Percentiles rank a stretch among this genome's conserved stretches.
Conservation (phyloP, 1,140 invertebrate genomes). For the Hycleus cichorii region DNA sequence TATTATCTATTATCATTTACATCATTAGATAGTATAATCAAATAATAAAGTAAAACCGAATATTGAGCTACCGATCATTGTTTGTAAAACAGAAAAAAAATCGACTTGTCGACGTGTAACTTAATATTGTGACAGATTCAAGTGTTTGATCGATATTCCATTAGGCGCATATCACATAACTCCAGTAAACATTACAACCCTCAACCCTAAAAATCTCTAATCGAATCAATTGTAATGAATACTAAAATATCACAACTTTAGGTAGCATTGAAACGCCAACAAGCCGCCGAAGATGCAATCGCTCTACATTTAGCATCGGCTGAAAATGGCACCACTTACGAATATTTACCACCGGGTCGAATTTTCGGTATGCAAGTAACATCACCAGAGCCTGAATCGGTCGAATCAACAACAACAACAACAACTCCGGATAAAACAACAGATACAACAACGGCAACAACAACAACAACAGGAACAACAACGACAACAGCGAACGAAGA, state of each 20-base stretch:
- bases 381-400: conserved; percentile 37
- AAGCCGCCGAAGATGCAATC: conserved; percentile 95
- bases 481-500: conserved; percentile 16
- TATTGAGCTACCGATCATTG: too few relatives aligned
- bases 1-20: too few relatives aligned
- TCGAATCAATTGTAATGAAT: conserved; percentile 9
- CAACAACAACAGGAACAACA: background rate
- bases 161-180: conserved; percentile 36
- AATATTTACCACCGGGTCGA: conserved; percentile 80
- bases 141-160: conserved; percentile 39
- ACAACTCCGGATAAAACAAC: conserved; percentile 3
- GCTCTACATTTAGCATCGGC: conserved; percentile 86
- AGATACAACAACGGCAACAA: background rate
- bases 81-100: too few relatives aligned
- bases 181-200: conserved; percentile 22
- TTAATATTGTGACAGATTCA: conserved; percentile 25
- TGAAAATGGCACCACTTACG: conserved; percentile 73
- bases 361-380: conserved; percentile 81
- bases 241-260: conserved; percentile 38
- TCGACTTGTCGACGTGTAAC: conserved; percentile 14
- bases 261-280: conserved; percentile 95
- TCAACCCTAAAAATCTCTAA: conserved; percentile 26
- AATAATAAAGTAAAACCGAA: too few relatives aligned
- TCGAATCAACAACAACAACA: conserved; percentile 9
- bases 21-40: too few relatives aligned